Base-by-base conservation (phyloP, 2,888 invertebrate genomes). In the Cyclophora punctaria region DNA sequence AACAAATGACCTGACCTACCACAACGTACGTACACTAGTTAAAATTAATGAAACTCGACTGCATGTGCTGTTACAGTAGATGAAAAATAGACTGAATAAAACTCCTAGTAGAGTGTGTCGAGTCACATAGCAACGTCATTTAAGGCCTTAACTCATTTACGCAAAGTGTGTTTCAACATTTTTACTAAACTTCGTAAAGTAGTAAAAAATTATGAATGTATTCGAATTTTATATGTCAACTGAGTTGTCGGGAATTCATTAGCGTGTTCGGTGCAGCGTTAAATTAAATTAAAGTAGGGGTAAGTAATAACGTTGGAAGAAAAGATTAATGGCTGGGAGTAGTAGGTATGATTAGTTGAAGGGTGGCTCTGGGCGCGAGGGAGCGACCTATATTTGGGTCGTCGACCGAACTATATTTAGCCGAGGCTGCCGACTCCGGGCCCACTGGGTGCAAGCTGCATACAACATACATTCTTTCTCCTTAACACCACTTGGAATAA, bases 401-500 rank as follows among this genome's bases (percentile, higher is more conserved):
- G 75, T 67, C 75, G 84, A 77, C 85, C 85, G 80, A 57, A 70
- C 71, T 86, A 85, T 83, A 86, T 87, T 83, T 83, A 86, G 83
- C 75, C 55, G 55, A 56, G 67, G 53, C 66, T 59, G 55, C 62
- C 62, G 61, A 69, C 67, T 67, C 76, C 65, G 67, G 66, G 64
- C 57, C 53, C 59, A 59, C 59, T 59, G 64, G 62, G 51, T 80
- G 80, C 80, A 81, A 71, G 71, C 77, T 74, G 75, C 78, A 73
- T 72, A 73, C 69, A 71, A 71, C 75, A 64, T 77, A 75, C 20
- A 20, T 20, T 20, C 20, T 20, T 20, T 20, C 78, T 73, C 67
- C 68, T 71, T 75, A 75, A 72, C 70, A 61, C 42, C 42, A 20
- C 7, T 60, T 56, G 51, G 60, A 57, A 69, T 62, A 66, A 65